Evolutionary conservation across 2,797 vertebrate genomes (phyloP).

Genomic region (Anabas testudineus): DNA sequence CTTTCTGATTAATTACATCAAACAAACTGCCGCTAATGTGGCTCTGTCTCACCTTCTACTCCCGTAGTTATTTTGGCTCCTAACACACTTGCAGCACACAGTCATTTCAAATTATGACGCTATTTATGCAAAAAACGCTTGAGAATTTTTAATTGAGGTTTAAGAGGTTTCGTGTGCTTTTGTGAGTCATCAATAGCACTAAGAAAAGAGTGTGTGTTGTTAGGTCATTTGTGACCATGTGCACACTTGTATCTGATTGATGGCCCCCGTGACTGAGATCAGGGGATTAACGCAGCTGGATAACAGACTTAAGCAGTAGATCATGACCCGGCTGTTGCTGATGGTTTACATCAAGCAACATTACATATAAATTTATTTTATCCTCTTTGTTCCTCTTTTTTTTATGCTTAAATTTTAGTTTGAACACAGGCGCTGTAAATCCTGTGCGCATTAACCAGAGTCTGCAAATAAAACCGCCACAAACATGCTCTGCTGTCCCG

Average conservation of each 20-base stretch:
- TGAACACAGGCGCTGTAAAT: slow-evolving; percentile 31
- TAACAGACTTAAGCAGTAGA: slow-evolving; percentile 54
- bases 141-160: slow-evolving; percentile 31
- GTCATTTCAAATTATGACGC: slow-evolving; percentile 29
- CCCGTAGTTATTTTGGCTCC: slow-evolving; percentile 24
- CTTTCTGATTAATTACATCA: slow-evolving; percentile 79
- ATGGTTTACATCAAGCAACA: slow-evolving; percentile 49
- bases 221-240: slow-evolving; percentile 19
- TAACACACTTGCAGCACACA: slow-evolving; percentile 42
- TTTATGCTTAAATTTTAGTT: slow-evolving; percentile 15
- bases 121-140: slow-evolving; percentile 44
- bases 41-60: slow-evolving; percentile 29
- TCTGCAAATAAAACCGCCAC: slow-evolving; percentile 7
- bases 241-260: slow-evolving; percentile 32
- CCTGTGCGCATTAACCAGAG: neutral
- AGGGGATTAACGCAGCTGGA: slow-evolving; percentile 60
- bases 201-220: slow-evolving; percentile 28
- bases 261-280: slow-evolving; percentile 41
- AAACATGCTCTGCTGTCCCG: slow-evolving; percentile 17
- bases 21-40: slow-evolving; percentile 62
- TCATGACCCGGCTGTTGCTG: slow-evolving; percentile 48
- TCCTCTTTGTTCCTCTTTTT: slow-evolving; percentile 24
- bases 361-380: slow-evolving; percentile 31
- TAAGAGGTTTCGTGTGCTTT: slow-evolving; percentile 26
- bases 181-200: slow-evolving; percentile 13